Evolutionary conservation across 2,113 vertebrate species (phyloP).

Genomic region (Condylura cristata): DNA sequence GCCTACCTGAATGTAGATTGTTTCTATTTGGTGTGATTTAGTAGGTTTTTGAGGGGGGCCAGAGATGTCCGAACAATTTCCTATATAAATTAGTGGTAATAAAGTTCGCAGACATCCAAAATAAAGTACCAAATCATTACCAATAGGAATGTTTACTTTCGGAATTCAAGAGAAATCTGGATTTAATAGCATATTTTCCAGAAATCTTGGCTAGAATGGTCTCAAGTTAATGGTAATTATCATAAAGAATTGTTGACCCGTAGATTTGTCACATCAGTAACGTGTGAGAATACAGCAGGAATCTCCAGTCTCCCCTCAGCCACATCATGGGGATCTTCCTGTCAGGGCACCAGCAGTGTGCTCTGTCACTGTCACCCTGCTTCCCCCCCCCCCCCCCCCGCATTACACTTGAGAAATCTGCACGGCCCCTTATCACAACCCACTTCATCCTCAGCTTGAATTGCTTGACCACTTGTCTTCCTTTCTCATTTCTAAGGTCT

Average conservation of each 20-base stretch:
- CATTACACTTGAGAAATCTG: not conserved
- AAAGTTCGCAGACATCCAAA: not conserved
- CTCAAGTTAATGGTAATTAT: not conserved
- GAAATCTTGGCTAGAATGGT: not conserved
- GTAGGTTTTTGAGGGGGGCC: not conserved
- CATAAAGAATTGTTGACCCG: not conserved
- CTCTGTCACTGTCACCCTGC: not conserved
- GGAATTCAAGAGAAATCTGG: not conserved
- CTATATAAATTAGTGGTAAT: not conserved
- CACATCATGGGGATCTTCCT: not conserved
- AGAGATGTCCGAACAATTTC: not conserved
- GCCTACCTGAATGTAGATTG: not conserved
- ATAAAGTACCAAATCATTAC: not conserved
- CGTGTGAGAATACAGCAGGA: not conserved
- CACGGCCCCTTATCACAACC: fast-evolving
- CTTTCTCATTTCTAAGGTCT: not conserved
- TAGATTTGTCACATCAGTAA: not conserved
- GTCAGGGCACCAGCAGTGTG: fast-evolving
- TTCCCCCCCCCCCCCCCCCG: no score
- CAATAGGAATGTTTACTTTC: not conserved
- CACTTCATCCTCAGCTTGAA: not conserved
- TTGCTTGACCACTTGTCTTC: not conserved
- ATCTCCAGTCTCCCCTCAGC: not conserved
- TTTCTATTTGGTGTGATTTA: not conserved
- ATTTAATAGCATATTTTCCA: not conserved